phyloP scores from a whole-genome alignment of 2,888 invertebrate genomes.

The Melipona beecheii region DNA sequence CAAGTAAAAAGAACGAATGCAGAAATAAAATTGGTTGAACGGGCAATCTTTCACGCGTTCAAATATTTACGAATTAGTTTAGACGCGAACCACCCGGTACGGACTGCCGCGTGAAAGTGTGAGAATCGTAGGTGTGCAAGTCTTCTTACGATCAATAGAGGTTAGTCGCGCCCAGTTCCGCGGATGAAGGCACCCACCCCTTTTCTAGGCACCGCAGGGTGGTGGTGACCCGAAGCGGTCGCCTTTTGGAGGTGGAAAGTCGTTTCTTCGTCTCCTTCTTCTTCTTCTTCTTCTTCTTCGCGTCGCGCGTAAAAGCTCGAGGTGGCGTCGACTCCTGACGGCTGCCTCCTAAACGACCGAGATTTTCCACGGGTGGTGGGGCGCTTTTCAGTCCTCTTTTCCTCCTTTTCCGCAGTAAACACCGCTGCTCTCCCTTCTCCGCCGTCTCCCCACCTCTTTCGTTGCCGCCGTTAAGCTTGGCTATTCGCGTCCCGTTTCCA shows the following conservation, averaged over 20 bases:
- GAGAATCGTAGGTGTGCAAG: constrained; percentile 79
- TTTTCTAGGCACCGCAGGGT: constrained; percentile 63
- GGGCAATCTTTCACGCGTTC: background rate
- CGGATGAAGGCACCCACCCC: constrained; percentile 76
- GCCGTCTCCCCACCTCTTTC: constrained; percentile 17
- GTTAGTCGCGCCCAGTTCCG: constrained; percentile 81
- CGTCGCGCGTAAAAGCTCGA: constrained; percentile 57
- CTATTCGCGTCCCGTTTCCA: constrained; percentile 45
- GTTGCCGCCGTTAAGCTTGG: constrained; percentile 29
- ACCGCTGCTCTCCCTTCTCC: constrained; percentile 36
- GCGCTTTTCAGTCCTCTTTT: constrained; percentile 69
- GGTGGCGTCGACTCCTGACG: constrained; percentile 55
- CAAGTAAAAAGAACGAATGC: background rate
- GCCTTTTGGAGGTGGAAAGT: constrained; percentile 67
- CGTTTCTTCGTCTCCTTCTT: constrained; percentile 66
- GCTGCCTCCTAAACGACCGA: constrained; percentile 58
- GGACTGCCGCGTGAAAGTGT: constrained; percentile 69
- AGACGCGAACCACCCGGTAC: constrained; percentile 70
- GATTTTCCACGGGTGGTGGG: constrained; percentile 62
- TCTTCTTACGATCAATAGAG: constrained; percentile 82
- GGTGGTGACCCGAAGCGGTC: constrained; percentile 59
- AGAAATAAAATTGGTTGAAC: background rate
- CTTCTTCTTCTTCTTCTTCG: constrained; percentile 63
- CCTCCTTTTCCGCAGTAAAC: constrained; percentile 65
- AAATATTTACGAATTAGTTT: constrained; percentile 52